Percentiles rank a stretch among this genome's conserved stretches.
These are phyloP conservation scores for Brachypalpus laphriformis DNA, from an alignment of 2,888 invertebrate species.

Conservation along the genomic window DNA sequence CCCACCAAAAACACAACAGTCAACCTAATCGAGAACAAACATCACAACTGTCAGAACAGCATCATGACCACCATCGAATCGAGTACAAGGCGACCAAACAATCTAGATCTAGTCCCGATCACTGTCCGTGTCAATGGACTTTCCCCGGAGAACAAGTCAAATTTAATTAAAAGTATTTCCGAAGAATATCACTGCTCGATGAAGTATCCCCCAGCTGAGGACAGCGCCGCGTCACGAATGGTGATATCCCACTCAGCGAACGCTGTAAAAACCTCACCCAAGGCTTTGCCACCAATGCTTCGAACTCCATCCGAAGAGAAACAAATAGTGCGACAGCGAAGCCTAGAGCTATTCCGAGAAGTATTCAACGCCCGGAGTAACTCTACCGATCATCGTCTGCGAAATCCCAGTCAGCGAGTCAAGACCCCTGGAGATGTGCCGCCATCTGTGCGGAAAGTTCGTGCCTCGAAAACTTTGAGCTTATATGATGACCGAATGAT, in stretches of 20 bases:
- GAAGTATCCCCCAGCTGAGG: conserved; percentile 54
- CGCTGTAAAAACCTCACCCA: conserved; percentile 77
- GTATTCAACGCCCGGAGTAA: conserved; percentile 88
- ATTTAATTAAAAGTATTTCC: conserved; percentile 80
- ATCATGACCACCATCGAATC: conserved; percentile 65
- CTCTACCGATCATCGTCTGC: conserved; percentile 84
- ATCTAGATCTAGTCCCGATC: conserved; percentile 80
- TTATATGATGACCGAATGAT: conserved; percentile 95
- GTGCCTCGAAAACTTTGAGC: conserved; percentile 90
- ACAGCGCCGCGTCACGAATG: conserved; percentile 76
- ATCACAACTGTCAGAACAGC: conserved; percentile 71
- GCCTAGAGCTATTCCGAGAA: conserved; percentile 90
- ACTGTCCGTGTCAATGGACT: conserved; percentile 75
- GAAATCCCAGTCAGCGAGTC: conserved; percentile 90
- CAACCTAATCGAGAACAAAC: conserved; percentile 75
- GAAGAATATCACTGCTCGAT: conserved; percentile 76
- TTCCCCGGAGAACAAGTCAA: conserved; percentile 78
- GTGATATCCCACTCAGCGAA: conserved; percentile 77
- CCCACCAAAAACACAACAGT: conserved; percentile 76
- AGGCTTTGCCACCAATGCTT: conserved; percentile 7
- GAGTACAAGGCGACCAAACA: conserved; percentile 76
- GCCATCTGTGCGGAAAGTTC: conserved; percentile 88
- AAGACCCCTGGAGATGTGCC: conserved; percentile 93
- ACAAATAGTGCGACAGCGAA: conserved; percentile 85
- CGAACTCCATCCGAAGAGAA: conserved; percentile 75